Conservation (phyloP, 2,888 invertebrate species). For the Eurytoma californica region DNA sequence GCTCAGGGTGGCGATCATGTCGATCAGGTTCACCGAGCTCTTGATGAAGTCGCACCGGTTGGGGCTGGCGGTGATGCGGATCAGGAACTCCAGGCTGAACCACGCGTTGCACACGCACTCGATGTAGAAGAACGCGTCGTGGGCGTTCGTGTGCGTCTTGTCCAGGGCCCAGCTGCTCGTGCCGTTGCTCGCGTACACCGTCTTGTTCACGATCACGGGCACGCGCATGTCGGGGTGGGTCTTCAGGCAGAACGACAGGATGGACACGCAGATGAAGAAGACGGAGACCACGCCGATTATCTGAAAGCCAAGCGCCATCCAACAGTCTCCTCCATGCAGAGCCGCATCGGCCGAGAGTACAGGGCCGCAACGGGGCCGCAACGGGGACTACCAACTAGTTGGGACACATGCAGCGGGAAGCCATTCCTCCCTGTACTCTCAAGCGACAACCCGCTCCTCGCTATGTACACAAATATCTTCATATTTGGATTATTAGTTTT, state of each 20-base stretch:
- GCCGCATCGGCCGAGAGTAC: conserved; percentile 23
- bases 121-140: conserved; percentile 98
- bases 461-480: conserved; percentile 2
- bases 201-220: conserved; percentile 88
- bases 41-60: conserved; percentile 96
- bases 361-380: neutral
- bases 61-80: conserved; percentile 94
- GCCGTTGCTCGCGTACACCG: conserved; percentile 86
- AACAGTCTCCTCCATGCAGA: conserved; percentile 16
- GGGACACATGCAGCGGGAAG: neutral
- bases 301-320: conserved; percentile 78
- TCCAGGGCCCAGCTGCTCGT: conserved; percentile 90
- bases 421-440: conserved; percentile 38
- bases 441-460: neutral
- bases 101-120: conserved; percentile 99
- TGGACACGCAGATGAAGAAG: conserved; percentile 99
- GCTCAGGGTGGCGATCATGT: conserved; percentile 98
- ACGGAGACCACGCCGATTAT: conserved; percentile 98
- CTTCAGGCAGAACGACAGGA: conserved; percentile 99
- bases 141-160: conserved; percentile 95
- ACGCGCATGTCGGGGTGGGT: conserved; percentile 99
- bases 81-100: conserved; percentile 98
- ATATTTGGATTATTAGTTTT: too few species aligned
- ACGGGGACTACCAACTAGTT: neutral
- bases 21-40: conserved; percentile 98